Evolutionary conservation across 2,888 invertebrate species (phyloP), one percentile per base, ranked within the genome.

Genomic region (Emmelina monodactyla): DNA sequence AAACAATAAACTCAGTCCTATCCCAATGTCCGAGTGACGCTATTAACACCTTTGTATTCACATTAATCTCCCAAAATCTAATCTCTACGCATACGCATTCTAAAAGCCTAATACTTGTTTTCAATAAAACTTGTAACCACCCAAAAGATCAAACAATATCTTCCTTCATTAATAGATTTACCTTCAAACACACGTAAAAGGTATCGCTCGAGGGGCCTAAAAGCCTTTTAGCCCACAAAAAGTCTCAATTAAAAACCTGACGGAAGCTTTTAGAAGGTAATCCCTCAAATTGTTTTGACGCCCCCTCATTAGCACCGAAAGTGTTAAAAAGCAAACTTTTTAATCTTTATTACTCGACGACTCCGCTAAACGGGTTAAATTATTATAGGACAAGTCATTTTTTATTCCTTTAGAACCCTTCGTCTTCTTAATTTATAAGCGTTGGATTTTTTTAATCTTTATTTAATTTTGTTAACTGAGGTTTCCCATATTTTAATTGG

Each of bases 191-290:
- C 11, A 11, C 25, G 11, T 10, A 25, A 25, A 25, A 25, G 25
- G 6, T 10, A 25, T n/a, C 19, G 9, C 25, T 60, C 64, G 65
- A 75, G 76, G 69, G 70, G 70, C 70, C 76, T 78, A 78, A 79
- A 78, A 78, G 76, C 72, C 65, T 73, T 69, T 66, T 62, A 9
- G 62, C 65, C 59, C 73, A 72, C 73, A 79, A 78, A 76, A 79
- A 76, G 73, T 75, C 79, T 79, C 79, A 79, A 79, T 79, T 79
- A 79, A 79, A 76, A 78, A 65, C 64, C 78, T 72, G 78, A 75
- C 78, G 79, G 78, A 79, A 79, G 79, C 79, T 79, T 79, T 79
- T 79, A 79, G 79, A 76, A 71, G 75, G 79, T 78, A 79, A 79
- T 79, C 76, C 78, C 65, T 79, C 78, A 79, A 78, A 79, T 79